These are phyloP conservation scores for Penaeus indicus DNA, from an alignment of 1,140 invertebrate species.

Conservation along the genomic window DNA sequence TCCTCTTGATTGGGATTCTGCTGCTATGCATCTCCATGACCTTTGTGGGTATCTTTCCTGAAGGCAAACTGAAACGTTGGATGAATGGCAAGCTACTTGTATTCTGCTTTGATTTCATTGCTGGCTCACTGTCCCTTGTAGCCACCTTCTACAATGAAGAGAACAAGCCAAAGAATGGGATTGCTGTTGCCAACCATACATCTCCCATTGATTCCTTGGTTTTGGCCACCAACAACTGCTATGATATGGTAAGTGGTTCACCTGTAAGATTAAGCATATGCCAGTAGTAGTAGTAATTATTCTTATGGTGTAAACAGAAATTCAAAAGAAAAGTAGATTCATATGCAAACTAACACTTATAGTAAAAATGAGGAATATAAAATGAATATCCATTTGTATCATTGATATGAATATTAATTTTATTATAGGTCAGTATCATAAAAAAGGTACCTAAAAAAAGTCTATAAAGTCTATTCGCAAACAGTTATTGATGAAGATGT, in stretches of 20 bases:
- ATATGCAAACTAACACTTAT: too few species aligned
- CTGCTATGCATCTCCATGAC: slow-evolving; percentile 83
- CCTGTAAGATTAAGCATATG: background rate
- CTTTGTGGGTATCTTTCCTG: slow-evolving; percentile 84
- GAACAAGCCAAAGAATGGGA: slow-evolving; percentile 76
- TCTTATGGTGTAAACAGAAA: too few species aligned
- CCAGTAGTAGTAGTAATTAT: too few species aligned
- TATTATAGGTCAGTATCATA: too few species aligned
- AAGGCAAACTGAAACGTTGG: slow-evolving; percentile 80
- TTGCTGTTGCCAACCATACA: slow-evolving; percentile 95
- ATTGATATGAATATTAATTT: too few species aligned
- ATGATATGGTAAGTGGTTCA: slow-evolving; percentile 88
- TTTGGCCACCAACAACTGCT: slow-evolving; percentile 96
- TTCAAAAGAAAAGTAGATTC: too few species aligned
- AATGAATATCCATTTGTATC: too few species aligned
- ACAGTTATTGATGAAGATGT: too few species aligned
- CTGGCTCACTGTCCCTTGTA: slow-evolving; percentile 72
- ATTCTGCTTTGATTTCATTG: slow-evolving; percentile 84
- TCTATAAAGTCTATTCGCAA: too few species aligned
- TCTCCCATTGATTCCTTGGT: slow-evolving; percentile 92
- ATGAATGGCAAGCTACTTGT: slow-evolving; percentile 85
- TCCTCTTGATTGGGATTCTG: slow-evolving; percentile 76
- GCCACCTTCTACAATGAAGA: slow-evolving; percentile 73
- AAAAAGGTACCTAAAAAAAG: too few species aligned
- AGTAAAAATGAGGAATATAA: too few species aligned